phyloP scores from a whole-genome alignment of 2,113 vertebrate genomes.

The Alethe diademata region DNA sequence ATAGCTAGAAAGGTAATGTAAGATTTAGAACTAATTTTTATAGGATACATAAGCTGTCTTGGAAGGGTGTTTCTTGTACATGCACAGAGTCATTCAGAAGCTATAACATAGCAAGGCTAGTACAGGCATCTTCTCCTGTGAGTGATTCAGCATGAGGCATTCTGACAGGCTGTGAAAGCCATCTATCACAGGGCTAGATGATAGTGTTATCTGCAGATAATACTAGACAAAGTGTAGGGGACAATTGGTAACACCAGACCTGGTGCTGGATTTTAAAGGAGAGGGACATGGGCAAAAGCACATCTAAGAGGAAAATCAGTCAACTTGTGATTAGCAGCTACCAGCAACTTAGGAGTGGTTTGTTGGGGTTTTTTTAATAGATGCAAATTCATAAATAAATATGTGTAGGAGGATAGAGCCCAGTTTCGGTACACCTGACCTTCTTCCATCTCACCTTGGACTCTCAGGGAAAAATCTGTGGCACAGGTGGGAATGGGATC shows the following conservation, averaged over 20 bases:
- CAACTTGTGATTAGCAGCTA: not conserved
- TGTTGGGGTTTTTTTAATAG: not conserved
- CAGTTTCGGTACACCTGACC: not conserved
- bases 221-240: not conserved
- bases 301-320: not conserved
- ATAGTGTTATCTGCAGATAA: not conserved
- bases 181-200: not conserved
- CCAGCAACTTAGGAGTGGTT: not conserved
- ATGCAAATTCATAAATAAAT: not conserved
- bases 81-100: not conserved
- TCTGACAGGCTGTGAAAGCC: not conserved
- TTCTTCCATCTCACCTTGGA: not conserved
- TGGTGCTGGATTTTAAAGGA: not conserved
- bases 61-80: not conserved
- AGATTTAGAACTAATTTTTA: conserved; percentile 67
- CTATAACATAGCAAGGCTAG: not conserved
- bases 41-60: not conserved
- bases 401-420: not conserved
- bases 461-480: not conserved
- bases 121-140: not conserved
- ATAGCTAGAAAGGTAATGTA: conserved; percentile 61
- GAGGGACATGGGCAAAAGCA: not conserved
- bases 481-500: not conserved
- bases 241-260: not conserved
- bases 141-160: not conserved